Conservation (phyloP, 2,888 invertebrate genomes). For the Drosophila emarginata region DNA sequence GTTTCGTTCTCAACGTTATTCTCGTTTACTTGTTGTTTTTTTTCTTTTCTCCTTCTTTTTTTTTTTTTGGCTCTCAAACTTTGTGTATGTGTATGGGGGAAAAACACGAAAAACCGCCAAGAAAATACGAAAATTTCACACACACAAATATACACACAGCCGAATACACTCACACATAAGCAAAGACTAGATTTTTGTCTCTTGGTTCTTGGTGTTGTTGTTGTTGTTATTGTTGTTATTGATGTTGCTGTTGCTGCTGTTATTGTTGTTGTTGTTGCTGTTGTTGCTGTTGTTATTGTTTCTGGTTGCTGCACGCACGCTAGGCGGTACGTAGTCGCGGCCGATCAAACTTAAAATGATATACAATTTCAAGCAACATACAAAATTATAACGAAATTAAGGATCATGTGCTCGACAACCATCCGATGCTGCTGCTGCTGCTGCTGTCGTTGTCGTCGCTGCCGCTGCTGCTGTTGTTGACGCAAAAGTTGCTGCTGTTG, state of each 20-base stretch:
- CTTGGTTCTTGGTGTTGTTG: slow-evolving; percentile 15
- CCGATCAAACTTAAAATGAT: slow-evolving; percentile 83
- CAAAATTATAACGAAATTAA: slow-evolving; percentile 82
- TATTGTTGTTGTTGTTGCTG: slow-evolving; percentile 27
- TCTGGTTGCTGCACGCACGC: slow-evolving; percentile 58
- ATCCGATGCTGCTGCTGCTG: slow-evolving; percentile 25
- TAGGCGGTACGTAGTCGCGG: slow-evolving; percentile 81
- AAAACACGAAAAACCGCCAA: slow-evolving; percentile 8
- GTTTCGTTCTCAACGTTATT: slow-evolving; percentile 18
- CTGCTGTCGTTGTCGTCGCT: slow-evolving; percentile 18
- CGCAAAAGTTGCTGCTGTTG: slow-evolving; percentile 24
- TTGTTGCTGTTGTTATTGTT: slow-evolving; percentile 30
- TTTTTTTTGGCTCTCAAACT: neutral
- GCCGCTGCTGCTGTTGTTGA: slow-evolving; percentile 18
- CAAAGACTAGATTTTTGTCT: slow-evolving; percentile 9
- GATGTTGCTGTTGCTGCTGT: slow-evolving; percentile 18
- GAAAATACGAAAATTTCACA: slow-evolving; percentile 2
- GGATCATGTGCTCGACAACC: slow-evolving; percentile 80
- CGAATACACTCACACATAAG: neutral
- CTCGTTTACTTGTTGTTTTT: slow-evolving; percentile 14
- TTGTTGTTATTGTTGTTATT: slow-evolving; percentile 11
- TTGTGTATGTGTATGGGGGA: slow-evolving; percentile 7
- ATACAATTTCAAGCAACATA: slow-evolving; percentile 82
- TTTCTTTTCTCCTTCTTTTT: neutral
- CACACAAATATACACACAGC: neutral